These are phyloP conservation scores for Synanceia verrucosa DNA, from an alignment of 2,797 vertebrate genomes.

Conservation along the genomic window DNA sequence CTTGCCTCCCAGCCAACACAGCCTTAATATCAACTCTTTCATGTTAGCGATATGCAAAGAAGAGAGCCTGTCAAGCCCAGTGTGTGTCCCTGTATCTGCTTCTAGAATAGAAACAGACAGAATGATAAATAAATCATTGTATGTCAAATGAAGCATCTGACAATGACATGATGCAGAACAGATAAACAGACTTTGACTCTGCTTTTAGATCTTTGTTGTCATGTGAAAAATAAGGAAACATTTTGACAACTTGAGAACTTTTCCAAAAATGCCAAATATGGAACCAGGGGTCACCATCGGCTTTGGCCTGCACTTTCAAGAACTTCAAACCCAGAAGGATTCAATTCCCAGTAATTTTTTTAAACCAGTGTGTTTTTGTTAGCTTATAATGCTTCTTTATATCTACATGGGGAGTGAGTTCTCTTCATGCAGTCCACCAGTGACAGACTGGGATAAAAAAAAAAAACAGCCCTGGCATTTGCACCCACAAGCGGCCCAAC, in stretches of 20 bases:
- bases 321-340: no score
- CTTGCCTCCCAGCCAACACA: slow-evolving; percentile 83
- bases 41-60: slow-evolving; percentile 93
- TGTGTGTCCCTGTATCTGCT: slow-evolving; percentile 2
- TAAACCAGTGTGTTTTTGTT: no score
- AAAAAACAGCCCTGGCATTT: no score
- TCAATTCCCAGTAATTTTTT: background rate
- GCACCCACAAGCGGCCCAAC: no score
- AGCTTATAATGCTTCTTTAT: no score
- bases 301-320: background rate
- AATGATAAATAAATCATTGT: no score
- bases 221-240: no score
- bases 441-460: no score
- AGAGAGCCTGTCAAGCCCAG: slow-evolving; percentile 42
- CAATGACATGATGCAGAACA: background rate
- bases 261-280: background rate
- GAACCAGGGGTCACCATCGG: background rate
- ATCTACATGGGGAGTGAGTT: no score
- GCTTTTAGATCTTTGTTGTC: no score
- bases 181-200: background rate
- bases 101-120: background rate
- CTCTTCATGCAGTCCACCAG: no score
- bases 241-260: no score
- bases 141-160: background rate
- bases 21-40: slow-evolving; percentile 81